Base-by-base conservation (phyloP, 2,113 vertebrate genomes). In the Neogale vison region DNA sequence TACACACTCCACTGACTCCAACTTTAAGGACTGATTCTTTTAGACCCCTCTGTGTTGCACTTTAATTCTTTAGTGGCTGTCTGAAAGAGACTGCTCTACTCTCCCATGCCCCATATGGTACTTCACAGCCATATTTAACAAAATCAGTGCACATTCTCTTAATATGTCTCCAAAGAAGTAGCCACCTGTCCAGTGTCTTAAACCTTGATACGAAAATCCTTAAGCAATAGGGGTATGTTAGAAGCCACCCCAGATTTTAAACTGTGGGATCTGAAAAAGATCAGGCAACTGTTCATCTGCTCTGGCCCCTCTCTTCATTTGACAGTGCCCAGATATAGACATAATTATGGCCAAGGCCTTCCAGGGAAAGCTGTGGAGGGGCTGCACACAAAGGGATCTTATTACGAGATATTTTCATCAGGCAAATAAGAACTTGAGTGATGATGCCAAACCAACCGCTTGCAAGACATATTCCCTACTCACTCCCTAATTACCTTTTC, bases 351-450 rank as follows among this genome's bases (percentile, higher is more conserved):
- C 69, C 96, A 93, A 91, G 91, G 77, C 82, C 95, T 97, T 97
- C 57, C 90, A 80, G 52, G 71, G 80, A 95, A 88, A 76, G 17
- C 90, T 59, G 39, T 4, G 17, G 39, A 95, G 31, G 39, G 83
- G 29, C 39, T 12, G 57, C 50, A n/a, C 47, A 50, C 52, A 79
- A 1, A 3, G 50, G 11, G 87, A 55, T 95, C 92, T 94, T 88
- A 79, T 91, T 97, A 95, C 23, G 82, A 95, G 94, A 79, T 79
- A 82, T 96, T 98, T 98, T 97, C 96, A 98, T 72, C 93, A 97
- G 83, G 95, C 74, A 88, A 94, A 72, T 69, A 79, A 65, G 65
- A 96, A 88, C 87, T 31, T 97, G 94, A 98, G 96, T 61, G 36
- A 92, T 63, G 91, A 95, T 14, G 67, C 50, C 79, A 98, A 97